Percentiles rank a stretch among this genome's conserved stretches.
These are phyloP conservation scores for Aldrovandia affinis DNA, from an alignment of 2,797 vertebrate genomes.

Conservation along the genomic window DNA sequence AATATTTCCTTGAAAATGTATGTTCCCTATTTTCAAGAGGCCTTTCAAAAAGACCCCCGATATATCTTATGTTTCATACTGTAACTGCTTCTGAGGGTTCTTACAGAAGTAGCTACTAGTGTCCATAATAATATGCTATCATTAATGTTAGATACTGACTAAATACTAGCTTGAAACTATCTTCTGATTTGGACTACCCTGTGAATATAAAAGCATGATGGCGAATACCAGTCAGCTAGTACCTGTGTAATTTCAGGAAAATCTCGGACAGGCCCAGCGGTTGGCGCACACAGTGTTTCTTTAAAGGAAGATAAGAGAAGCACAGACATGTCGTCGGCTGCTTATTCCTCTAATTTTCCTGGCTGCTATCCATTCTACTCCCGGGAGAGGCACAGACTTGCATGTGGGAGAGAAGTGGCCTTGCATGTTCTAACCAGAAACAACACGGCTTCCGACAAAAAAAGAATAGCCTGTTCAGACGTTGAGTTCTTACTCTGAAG, in stretches of 20 bases:
- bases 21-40: too few species aligned
- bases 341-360: conserved; percentile 64
- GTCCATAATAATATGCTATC: not conserved
- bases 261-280: conserved; percentile 38
- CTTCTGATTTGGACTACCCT: not conserved
- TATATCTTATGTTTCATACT: not conserved
- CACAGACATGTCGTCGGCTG: conserved; percentile 65
- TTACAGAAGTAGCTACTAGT: not conserved
- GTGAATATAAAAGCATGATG: not conserved
- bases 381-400: conserved; percentile 48
- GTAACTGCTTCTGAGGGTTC: not conserved
- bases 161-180: not conserved
- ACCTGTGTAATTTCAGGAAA: not conserved
- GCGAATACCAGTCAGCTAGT: not conserved
- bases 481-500: conserved; percentile 31
- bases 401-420: conserved; percentile 52
- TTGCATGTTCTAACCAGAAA: conserved; percentile 62
- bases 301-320: conserved; percentile 58
- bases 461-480: conserved; percentile 31
- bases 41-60: not conserved
- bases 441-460: conserved; percentile 30
- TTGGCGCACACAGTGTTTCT: conserved; percentile 49
- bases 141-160: not conserved
- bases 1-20: not conserved
- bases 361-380: conserved; percentile 47